phyloP scores from a whole-genome alignment of 2,113 vertebrate species.

The Corythaeola cristata region DNA sequence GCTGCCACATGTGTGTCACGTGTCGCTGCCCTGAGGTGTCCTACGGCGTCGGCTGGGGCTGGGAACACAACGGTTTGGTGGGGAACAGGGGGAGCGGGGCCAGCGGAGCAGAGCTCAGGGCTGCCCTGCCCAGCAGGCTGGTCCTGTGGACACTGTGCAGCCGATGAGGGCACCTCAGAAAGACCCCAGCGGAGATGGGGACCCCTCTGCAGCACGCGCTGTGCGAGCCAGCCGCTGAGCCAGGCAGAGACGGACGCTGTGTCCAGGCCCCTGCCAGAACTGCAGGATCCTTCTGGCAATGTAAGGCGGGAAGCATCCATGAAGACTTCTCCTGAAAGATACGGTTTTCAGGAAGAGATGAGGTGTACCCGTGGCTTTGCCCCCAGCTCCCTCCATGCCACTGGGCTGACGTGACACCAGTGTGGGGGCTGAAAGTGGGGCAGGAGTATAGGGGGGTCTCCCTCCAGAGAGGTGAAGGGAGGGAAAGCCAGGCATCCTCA shows the following conservation, averaged over 20 bases:
- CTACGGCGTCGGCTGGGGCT: background rate
- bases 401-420: rapidly evolving
- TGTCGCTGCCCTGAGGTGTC: background rate
- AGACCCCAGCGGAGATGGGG: background rate
- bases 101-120: background rate
- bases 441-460: background rate
- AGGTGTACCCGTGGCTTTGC: background rate
- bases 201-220: background rate
- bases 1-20: background rate
- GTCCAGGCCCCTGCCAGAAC: background rate
- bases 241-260: background rate
- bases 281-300: background rate
- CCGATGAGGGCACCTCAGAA: background rate
- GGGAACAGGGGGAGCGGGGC: background rate
- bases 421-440: background rate
- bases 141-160: rapidly evolving
- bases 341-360: background rate
- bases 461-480: background rate
- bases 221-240: background rate
- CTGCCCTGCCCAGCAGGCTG: background rate
- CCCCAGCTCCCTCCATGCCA: background rate
- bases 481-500: background rate
- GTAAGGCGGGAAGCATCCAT: background rate
- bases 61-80: background rate
- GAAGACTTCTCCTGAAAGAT: background rate